These are phyloP conservation scores for Tribolium freemani DNA, from an alignment of 2,888 invertebrate genomes.

Conservation along the genomic window DNA sequence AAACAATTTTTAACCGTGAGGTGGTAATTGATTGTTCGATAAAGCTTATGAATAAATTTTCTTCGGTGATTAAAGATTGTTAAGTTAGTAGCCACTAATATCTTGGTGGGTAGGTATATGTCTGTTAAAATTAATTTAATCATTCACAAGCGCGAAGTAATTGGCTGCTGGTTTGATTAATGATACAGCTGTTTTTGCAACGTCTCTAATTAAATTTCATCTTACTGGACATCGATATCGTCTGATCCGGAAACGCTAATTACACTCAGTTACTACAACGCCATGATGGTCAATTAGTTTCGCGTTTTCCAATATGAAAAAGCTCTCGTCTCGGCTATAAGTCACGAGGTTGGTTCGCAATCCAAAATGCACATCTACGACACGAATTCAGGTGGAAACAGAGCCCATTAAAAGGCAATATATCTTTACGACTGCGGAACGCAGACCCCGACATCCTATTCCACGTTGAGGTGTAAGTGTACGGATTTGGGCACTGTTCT, in stretches of 20 bases:
- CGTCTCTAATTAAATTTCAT: neutral
- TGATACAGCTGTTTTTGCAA: neutral
- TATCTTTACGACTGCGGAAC: constrained; percentile 61
- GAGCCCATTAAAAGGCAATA: constrained; percentile 62
- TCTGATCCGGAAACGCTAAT: neutral
- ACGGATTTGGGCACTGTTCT: constrained; percentile 26
- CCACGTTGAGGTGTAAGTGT: constrained; percentile 30
- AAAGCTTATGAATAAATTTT: no score
- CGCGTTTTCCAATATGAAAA: neutral
- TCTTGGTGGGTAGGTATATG: no score
- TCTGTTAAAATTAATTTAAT: neutral
- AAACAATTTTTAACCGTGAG: no score
- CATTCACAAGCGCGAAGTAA: neutral
- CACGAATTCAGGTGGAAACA: constrained; percentile 61
- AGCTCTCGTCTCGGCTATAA: neutral
- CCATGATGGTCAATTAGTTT: neutral
- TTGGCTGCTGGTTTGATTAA: neutral
- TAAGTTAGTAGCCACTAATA: no score
- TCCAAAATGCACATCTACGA: constrained; percentile 28
- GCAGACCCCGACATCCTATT: constrained; percentile 37
- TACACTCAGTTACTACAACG: neutral
- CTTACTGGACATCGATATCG: neutral
- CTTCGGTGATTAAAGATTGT: no score
- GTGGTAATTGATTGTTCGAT: no score
- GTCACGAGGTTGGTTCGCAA: constrained; percentile 9